Conservation (phyloP, 2,113 vertebrate genomes). For the Piprites chloris region DNA sequence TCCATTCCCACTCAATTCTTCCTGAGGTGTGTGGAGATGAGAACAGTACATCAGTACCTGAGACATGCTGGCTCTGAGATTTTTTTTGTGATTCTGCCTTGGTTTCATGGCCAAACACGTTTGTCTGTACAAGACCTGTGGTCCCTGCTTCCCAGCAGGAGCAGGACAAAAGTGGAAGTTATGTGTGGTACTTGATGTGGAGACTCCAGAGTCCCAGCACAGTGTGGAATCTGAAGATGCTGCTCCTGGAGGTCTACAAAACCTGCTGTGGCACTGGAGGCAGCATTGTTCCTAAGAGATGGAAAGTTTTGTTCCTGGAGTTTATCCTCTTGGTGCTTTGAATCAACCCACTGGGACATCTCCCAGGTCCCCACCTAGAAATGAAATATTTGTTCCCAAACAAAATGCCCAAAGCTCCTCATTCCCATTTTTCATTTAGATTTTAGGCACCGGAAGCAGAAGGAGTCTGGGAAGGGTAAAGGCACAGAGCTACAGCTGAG, state of each 20-base stretch:
- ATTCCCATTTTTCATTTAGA: constrained; percentile 52
- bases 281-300: not conserved
- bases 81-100: not conserved
- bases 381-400: not conserved
- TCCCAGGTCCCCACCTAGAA: not conserved
- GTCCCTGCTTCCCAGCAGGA: not conserved
- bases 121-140: not conserved
- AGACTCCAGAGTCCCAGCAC: not conserved
- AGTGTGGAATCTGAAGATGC: not conserved
- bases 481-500: constrained; percentile 64
- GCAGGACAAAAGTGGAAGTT: not conserved
- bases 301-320: not conserved
- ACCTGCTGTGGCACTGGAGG: not conserved
- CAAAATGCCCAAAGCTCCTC: not conserved
- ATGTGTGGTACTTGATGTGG: not conserved
- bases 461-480: constrained; percentile 55
- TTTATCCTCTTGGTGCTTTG: not conserved
- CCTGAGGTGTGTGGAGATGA: not conserved
- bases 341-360: not conserved
- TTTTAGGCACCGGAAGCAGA: constrained; percentile 74
- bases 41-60: not conserved
- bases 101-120: not conserved
- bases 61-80: not conserved
- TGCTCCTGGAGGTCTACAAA: not conserved
- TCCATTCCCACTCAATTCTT: not conserved